Evolutionary conservation across 2,888 invertebrate genomes (phyloP).

Genomic region (Rhopalosiphum nymphaeae): DNA sequence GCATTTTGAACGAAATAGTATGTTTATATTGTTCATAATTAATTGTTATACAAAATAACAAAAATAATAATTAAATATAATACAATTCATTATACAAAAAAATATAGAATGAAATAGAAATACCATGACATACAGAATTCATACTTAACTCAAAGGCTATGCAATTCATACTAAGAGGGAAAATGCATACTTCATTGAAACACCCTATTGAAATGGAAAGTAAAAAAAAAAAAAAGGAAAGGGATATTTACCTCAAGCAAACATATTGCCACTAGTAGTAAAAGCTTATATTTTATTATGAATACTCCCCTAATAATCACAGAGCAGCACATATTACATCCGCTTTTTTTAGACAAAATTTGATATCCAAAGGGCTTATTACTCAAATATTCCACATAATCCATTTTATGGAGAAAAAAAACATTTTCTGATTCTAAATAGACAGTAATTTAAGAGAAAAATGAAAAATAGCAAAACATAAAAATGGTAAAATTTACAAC

Average conservation of each 20-base stretch:
- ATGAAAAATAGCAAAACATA: not conserved
- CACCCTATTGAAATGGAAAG: constrained; percentile 39
- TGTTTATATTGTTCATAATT: constrained; percentile 50
- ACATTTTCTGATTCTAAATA: not conserved
- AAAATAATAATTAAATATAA: not conserved
- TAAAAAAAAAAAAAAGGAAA: constrained; percentile 41
- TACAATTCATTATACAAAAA: not conserved
- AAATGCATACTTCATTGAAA: not conserved
- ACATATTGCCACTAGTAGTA: not conserved
- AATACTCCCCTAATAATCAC: constrained; percentile 45
- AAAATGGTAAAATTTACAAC: not conserved
- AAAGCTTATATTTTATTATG: constrained; percentile 38
- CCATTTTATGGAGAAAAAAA: not conserved
- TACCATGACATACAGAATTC: not conserved
- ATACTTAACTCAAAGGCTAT: not conserved
- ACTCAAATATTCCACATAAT: constrained; percentile 17
- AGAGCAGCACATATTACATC: constrained; percentile 14
- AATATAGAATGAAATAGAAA: not conserved
- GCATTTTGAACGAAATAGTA: constrained; percentile 25
- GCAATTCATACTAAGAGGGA: constrained; percentile 33
- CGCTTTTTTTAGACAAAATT: not conserved
- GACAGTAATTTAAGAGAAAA: not conserved
- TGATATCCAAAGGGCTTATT: constrained; percentile 11
- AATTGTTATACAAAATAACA: not conserved
- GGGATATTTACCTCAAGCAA: not conserved